phyloP scores from a whole-genome alignment of 2,888 invertebrate species.

The Himalopsyche anomala region DNA sequence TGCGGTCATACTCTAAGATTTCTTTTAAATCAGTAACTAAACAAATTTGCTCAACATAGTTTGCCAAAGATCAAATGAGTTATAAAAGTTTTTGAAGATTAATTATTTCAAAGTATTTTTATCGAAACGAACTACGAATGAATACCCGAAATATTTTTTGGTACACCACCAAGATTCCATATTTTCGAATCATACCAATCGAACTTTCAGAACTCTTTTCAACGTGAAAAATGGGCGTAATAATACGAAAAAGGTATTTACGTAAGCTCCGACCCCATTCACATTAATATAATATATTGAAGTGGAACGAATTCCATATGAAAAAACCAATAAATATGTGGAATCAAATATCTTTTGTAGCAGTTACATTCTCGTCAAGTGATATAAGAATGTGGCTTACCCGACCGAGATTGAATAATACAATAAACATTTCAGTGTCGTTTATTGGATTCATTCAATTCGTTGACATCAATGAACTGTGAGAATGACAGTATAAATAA shows the following conservation, averaged over 20 bases:
- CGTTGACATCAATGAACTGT: not conserved
- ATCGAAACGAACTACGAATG: no score
- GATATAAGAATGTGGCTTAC: slow-evolving; percentile 5
- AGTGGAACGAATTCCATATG: slow-evolving; percentile 1
- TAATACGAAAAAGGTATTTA: slow-evolving; percentile 18
- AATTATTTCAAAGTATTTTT: no score
- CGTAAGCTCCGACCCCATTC: not conserved
- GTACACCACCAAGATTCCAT: not conserved
- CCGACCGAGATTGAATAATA: slow-evolving; percentile 6
- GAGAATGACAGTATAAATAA: not conserved
- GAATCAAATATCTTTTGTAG: slow-evolving; percentile 18
- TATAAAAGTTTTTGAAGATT: no score
- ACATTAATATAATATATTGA: not conserved
- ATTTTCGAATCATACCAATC: not conserved
- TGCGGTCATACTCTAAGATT: no score
- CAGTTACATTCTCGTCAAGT: not conserved
- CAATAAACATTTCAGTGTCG: not conserved
- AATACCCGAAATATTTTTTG: not conserved
- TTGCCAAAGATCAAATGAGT: no score
- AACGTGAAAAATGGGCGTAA: slow-evolving; percentile 15
- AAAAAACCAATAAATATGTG: slow-evolving; percentile 3
- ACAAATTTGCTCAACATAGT: no score
- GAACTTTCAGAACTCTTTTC: not conserved
- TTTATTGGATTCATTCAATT: slow-evolving; percentile 2
- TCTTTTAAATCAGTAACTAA: no score